Base-by-base conservation (phyloP, 2,113 vertebrate species). In the Macaca fascicularis region DNA sequence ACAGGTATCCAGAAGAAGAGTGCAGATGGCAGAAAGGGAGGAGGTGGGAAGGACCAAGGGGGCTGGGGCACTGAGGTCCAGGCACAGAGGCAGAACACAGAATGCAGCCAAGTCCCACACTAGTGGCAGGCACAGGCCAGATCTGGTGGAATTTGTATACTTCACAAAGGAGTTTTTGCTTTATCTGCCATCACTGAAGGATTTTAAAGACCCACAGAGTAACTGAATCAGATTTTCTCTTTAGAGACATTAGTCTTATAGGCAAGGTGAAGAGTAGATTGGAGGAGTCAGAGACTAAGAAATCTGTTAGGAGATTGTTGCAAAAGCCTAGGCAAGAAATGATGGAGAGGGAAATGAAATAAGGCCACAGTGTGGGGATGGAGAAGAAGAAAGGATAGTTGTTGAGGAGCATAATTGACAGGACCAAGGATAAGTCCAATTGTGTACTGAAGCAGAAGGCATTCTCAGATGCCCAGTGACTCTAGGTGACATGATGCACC, bases 171-270 rank as follows among this genome's bases (percentile, higher is more conserved):
- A 90, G 45, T 79, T 72, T 59, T 70, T 55, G 14, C 50, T 90
- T 92, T 83, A 7, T 43, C 27, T 13, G n/a, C n/a, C 40, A 82
- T 82, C 57, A 35, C 25, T 38, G 10, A 84, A 40, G 23, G 40
- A 35, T 52, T 57, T 61, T 89, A 74, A 85, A 84, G 75, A 92
- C 69, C 52, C 72, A 48, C 79, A 40, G 40, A 92, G 52, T 55
- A 72, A 55, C 69, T 52, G 40, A 76, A 67, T 50, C 23, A 70
- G n/a, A 69, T 76, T 92, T 90, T 86, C 90, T 87, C 75, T 13
- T 75, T 32, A 50, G 11, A 55, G 43, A 86, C 43, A 86, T 43
- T 48, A 76, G n/a, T 70, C 69, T 78, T 0, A 16, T 32, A 38
- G 50, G 40, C 79, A 35, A 38, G 30, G 32, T 57, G 40, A 81